A percentile compares a stretch with the other conserved stretches of the same genome.
Evolutionary conservation across 1,140 invertebrate genomes (phyloP).

Genomic region (Nasonia vitripennis): DNA sequence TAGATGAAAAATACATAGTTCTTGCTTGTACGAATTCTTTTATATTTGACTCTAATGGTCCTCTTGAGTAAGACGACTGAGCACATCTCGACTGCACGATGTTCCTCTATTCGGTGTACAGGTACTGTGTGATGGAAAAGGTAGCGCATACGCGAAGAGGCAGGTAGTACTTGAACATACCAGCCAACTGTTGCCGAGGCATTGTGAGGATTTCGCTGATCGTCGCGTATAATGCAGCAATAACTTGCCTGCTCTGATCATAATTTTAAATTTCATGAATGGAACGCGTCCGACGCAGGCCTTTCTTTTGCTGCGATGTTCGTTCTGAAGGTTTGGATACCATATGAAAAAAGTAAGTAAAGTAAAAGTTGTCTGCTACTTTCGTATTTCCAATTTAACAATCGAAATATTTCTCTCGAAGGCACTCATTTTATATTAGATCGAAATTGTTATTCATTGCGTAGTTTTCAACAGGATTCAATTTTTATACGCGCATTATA

Average conservation of each 20-base stretch:
- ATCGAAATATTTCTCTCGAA: too few relatives aligned
- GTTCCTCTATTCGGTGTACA: background rate
- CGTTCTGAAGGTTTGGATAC: too few relatives aligned
- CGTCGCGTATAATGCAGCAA: background rate
- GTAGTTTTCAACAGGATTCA: too few relatives aligned
- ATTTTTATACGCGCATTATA: background rate
- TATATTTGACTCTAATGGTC: background rate
- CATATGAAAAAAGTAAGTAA: too few relatives aligned
- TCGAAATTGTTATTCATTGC: too few relatives aligned
- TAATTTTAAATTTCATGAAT: constrained; percentile 7
- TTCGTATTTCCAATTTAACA: too few relatives aligned
- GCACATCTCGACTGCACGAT: constrained; percentile 12
- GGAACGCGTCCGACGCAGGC: background rate
- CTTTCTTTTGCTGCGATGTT: background rate
- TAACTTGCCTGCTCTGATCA: background rate
- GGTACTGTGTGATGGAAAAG: background rate
- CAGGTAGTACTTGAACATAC: background rate
- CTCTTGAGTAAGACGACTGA: constrained; percentile 11
- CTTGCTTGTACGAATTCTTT: too few relatives aligned
- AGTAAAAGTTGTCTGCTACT: too few relatives aligned
- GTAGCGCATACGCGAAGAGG: background rate
- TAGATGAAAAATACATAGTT: too few relatives aligned
- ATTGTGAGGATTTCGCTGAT: background rate
- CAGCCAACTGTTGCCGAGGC: background rate
- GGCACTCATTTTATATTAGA: too few relatives aligned